phyloP scores from a whole-genome alignment of 2,113 vertebrate species.

The Hippocampus zosterae region DNA sequence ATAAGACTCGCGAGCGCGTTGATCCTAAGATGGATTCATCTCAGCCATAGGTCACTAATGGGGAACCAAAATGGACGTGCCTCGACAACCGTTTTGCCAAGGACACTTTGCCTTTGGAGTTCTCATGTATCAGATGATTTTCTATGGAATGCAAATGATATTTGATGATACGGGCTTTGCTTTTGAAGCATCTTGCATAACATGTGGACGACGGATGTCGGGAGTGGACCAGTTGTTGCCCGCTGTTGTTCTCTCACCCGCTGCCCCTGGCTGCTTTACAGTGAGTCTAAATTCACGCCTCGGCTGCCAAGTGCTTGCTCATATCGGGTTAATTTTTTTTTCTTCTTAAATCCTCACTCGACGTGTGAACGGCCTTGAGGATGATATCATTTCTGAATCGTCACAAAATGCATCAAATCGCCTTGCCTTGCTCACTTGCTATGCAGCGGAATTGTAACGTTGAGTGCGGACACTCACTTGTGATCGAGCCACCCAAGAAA shows the following conservation, averaged over 20 bases:
- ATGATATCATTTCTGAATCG: not conserved
- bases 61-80: constrained; percentile 10
- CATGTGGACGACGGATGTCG: no score
- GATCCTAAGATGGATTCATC: constrained; percentile 12
- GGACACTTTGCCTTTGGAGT: constrained; percentile 19
- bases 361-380: not conserved
- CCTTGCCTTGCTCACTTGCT: not conserved
- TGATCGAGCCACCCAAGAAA: not conserved
- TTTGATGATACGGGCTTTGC: no score
- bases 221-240: no score
- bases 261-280: no score
- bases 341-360: not conserved
- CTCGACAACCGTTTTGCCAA: constrained; percentile 12
- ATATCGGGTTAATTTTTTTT: no score
- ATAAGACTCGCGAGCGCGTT: constrained; percentile 11
- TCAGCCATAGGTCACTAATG: constrained; percentile 18
- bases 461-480: not conserved
- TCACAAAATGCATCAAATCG: not conserved
- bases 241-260: no score
- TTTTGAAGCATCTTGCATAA: no score
- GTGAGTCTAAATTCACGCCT: no score
- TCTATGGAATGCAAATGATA: not conserved
- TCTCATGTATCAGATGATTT: constrained; percentile 8
- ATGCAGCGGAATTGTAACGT: not conserved
- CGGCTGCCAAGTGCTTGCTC: no score